Percentiles rank a stretch among this genome's conserved stretches.
These are phyloP conservation scores for Calliphora vomitoria DNA, from an alignment of 2,888 invertebrate species.

Conservation along the genomic window DNA sequence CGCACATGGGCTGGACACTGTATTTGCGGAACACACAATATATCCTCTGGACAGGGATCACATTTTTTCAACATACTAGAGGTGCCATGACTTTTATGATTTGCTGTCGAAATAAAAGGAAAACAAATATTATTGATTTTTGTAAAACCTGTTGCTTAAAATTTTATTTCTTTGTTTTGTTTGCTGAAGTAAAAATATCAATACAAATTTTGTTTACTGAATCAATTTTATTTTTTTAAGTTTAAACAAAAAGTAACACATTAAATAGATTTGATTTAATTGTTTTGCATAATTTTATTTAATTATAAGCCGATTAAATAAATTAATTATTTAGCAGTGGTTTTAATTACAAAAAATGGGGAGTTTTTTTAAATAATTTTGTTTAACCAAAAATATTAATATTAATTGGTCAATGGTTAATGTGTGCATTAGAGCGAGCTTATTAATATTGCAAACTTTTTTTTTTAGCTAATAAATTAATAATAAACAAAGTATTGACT, in stretches of 20 bases:
- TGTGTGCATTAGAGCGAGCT: too few species aligned
- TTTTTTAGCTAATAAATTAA: too few species aligned
- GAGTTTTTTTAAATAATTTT: not conserved
- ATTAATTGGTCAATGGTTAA: too few species aligned
- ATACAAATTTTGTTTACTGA: too few species aligned
- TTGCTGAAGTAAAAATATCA: not conserved
- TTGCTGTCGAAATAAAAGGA: constrained; percentile 26
- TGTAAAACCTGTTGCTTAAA: not conserved
- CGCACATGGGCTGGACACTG: constrained; percentile 89
- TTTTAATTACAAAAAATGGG: not conserved
- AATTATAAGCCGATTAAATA: not conserved
- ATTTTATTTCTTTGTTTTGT: not conserved
- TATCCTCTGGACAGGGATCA: constrained; percentile 85
- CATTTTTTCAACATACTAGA: constrained; percentile 78
- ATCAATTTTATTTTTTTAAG: not conserved
- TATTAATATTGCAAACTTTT: too few species aligned
- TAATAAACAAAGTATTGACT: too few species aligned
- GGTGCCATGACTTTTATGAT: constrained; percentile 46
- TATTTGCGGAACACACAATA: constrained; percentile 87
- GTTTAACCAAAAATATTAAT: not conserved
- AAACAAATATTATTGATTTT: not conserved
- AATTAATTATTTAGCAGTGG: not conserved
- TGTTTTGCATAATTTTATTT: not conserved
- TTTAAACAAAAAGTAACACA: not conserved
- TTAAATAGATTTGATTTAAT: not conserved